phyloP scores from a whole-genome alignment of 2,888 invertebrate genomes.

The Cheilosia scutellata region DNA sequence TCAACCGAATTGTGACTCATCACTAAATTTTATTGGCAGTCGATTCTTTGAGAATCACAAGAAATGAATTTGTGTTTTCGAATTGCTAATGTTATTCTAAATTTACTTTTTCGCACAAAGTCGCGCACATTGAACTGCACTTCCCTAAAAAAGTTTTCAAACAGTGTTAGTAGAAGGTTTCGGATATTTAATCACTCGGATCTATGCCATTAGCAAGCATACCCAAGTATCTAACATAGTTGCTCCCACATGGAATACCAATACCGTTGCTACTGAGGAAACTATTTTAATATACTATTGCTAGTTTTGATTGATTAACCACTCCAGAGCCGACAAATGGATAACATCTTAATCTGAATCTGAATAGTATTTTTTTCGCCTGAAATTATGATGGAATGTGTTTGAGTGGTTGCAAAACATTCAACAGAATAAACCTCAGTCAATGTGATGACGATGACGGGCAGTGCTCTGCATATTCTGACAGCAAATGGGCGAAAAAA shows the following conservation, averaged over 20 bases:
- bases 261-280: neutral
- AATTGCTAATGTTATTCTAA: conserved; percentile 39
- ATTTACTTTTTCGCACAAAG: conserved; percentile 23
- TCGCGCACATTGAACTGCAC: conserved; percentile 31
- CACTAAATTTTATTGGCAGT: conserved; percentile 18
- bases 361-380: neutral
- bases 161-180: neutral
- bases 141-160: neutral
- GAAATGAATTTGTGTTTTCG: neutral
- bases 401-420: conserved; percentile 12
- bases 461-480: conserved; percentile 51
- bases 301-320: conserved; percentile 64
- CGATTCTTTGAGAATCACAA: neutral
- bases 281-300: conserved; percentile 2
- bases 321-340: conserved; percentile 53
- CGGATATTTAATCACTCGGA: neutral
- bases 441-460: conserved; percentile 36
- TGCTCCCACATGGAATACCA: neutral
- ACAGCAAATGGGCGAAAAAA: conserved; percentile 26
- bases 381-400: conserved; percentile 54
- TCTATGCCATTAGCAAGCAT: neutral
- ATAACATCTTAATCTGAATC: conserved; percentile 34
- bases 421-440: conserved; percentile 32
- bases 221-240: neutral
- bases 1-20: conserved; percentile 35